These are phyloP conservation scores for Esperia sulphurella DNA, from an alignment of 2,888 invertebrate species.

Conservation along the genomic window DNA sequence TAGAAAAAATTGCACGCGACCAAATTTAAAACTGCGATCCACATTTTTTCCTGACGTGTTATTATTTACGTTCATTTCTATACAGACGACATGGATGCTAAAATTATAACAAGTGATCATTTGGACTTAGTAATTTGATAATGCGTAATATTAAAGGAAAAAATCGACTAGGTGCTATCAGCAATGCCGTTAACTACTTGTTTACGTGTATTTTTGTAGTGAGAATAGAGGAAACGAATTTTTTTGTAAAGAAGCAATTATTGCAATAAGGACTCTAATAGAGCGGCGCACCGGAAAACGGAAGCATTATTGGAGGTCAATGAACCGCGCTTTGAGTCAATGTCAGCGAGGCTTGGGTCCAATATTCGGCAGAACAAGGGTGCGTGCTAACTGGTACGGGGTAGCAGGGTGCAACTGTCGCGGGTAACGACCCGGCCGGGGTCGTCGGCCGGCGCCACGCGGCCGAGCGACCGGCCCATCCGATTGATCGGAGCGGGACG, in stretches of 20 bases:
- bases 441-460: slow-evolving; percentile 56
- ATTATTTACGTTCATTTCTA: no score
- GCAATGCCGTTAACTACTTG: no score
- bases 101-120: no score
- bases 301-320: slow-evolving; percentile 57
- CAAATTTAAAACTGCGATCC: no score
- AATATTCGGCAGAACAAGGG: slow-evolving; percentile 72
- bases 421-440: slow-evolving; percentile 65
- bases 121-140: no score
- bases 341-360: slow-evolving; percentile 63
- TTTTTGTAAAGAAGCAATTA: not conserved
- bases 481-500: slow-evolving; percentile 75
- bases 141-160: no score
- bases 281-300: slow-evolving; percentile 55
- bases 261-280: slow-evolving; percentile 28
- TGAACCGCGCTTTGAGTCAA: slow-evolving; percentile 68
- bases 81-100: no score
- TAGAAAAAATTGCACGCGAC: no score
- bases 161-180: no score
- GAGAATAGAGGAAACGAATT: not conserved
- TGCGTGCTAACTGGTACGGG: slow-evolving; percentile 57
- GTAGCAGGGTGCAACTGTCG: slow-evolving; percentile 75
- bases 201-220: no score
- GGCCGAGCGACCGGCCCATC: slow-evolving; percentile 64
- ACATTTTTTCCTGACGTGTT: no score